These are phyloP conservation scores for Volucella bombylans DNA, from an alignment of 2,888 invertebrate species.

Conservation along the genomic window DNA sequence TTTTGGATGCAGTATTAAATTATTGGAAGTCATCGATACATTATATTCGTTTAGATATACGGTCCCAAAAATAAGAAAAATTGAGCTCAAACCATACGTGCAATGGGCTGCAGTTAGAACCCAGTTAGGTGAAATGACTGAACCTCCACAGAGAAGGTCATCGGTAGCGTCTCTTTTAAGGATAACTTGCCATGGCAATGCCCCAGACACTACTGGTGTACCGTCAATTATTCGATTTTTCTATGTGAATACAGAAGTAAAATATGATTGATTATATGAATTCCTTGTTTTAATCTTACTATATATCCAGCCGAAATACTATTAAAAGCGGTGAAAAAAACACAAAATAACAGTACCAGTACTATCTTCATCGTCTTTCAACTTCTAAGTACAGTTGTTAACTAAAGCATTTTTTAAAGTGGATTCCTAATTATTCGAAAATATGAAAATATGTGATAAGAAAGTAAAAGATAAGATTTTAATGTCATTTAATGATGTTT, in stretches of 20 bases:
- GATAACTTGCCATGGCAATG: constrained; percentile 81
- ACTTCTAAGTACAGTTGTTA: background rate
- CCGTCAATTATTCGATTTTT: constrained; percentile 78
- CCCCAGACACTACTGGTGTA: constrained; percentile 75
- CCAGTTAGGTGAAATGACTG: constrained; percentile 78
- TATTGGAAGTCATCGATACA: constrained; percentile 77
- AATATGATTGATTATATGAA: background rate
- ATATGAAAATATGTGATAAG: background rate
- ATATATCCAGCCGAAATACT: constrained; percentile 8
- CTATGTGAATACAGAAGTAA: constrained; percentile 51
- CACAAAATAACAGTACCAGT: background rate
- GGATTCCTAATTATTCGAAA: background rate
- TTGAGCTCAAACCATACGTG: constrained; percentile 75
- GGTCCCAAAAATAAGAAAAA: constrained; percentile 78
- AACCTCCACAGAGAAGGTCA: constrained; percentile 79
- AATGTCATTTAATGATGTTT: no score
- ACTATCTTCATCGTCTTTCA: constrained; percentile 13
- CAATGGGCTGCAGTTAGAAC: constrained; percentile 81
- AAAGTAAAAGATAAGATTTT: constrained; percentile 14
- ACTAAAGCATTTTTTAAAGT: background rate
- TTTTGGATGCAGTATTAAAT: constrained; percentile 78
- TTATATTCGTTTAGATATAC: constrained; percentile 75
- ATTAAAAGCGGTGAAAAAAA: background rate
- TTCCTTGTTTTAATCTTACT: constrained; percentile 17
- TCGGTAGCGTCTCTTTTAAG: constrained; percentile 78